Percentiles rank a stretch among this genome's conserved stretches.
Conservation (phyloP, 2,888 invertebrate species). For the Pseudolycoriella hygida region DNA sequence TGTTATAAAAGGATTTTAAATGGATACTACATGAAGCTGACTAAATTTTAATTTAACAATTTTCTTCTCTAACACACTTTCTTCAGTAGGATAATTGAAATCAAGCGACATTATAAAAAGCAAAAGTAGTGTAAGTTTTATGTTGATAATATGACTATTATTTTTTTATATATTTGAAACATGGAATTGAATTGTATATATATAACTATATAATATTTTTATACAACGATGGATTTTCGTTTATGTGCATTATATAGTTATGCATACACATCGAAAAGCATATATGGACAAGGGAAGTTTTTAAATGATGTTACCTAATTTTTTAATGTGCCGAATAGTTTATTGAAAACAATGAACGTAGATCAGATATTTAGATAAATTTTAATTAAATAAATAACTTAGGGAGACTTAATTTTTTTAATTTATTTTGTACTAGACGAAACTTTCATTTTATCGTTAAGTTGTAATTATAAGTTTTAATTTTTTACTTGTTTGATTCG, state of each 20-base stretch:
- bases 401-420: too few relatives aligned
- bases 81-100: neutral
- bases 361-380: too few relatives aligned
- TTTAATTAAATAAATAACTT: too few relatives aligned
- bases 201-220: neutral
- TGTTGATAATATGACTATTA: neutral
- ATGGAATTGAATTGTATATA: neutral
- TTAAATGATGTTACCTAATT: conserved; percentile 2
- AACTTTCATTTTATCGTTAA: too few relatives aligned
- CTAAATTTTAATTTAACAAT: conserved; percentile 1
- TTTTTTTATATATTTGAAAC: neutral
- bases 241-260: neutral
- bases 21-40: too few relatives aligned
- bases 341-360: too few relatives aligned
- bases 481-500: too few relatives aligned
- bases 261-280: neutral
- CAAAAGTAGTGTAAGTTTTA: neutral
- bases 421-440: too few relatives aligned
- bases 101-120: neutral
- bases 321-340: neutral
- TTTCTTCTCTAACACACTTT: too few relatives aligned
- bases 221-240: neutral
- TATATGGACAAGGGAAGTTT: neutral
- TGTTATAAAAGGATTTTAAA: conserved; percentile 71
- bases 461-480: too few relatives aligned